Evolutionary conservation across 2,888 invertebrate species (phyloP).

Genomic region (Hirtodrosophila cameraria): DNA sequence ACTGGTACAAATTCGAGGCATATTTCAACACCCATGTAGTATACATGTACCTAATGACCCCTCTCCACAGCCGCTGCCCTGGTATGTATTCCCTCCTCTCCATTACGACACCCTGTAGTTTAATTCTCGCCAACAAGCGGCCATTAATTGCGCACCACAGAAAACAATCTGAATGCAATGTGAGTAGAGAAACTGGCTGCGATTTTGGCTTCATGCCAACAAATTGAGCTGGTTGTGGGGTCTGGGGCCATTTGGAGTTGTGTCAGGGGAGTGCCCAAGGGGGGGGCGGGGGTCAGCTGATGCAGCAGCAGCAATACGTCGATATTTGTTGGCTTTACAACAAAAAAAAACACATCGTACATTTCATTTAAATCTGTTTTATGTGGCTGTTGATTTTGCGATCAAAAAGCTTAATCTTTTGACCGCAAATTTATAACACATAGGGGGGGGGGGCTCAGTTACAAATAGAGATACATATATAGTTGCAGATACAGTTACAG

Average conservation of each 20-base stretch:
- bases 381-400: constrained; percentile 76
- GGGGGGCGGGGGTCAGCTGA: neutral
- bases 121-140: constrained; percentile 30
- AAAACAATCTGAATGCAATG: constrained; percentile 71
- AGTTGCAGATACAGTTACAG: neutral
- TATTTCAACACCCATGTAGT: constrained; percentile 18
- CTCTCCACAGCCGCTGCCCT: too few species aligned
- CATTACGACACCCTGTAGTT: neutral
- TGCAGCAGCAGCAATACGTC: constrained; percentile 22
- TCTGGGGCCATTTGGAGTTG: neutral
- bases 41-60: neutral
- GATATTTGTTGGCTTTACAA: constrained; percentile 36
- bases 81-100: neutral
- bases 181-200: constrained; percentile 23
- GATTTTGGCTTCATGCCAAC: constrained; percentile 43
- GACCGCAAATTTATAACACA: constrained; percentile 70
- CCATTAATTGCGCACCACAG: constrained; percentile 73
- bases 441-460: too few species aligned
- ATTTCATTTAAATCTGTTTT: constrained; percentile 75
- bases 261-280: neutral
- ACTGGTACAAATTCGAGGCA: constrained; percentile 27
- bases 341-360: constrained; percentile 11
- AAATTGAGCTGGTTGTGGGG: too few species aligned
- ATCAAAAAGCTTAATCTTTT: constrained; percentile 76
- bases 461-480: constrained; percentile 15